Evolutionary conservation across 2,113 vertebrate species (phyloP).

Genomic region (Ia io): DNA sequence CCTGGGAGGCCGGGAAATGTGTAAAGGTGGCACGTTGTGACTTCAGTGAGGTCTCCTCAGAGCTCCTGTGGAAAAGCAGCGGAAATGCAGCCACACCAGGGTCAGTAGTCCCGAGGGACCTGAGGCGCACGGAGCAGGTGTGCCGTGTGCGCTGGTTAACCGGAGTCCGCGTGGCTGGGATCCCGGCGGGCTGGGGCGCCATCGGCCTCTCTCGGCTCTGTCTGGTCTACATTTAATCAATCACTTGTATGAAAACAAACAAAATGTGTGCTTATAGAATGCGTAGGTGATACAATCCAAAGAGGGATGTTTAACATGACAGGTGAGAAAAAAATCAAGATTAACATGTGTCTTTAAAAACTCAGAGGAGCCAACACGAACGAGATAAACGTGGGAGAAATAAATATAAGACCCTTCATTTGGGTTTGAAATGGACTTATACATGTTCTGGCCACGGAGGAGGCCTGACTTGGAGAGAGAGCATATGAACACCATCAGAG

Average conservation of each 20-base stretch:
- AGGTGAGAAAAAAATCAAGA: neutral
- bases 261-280: neutral
- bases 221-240: neutral
- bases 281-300: neutral
- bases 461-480: neutral
- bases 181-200: neutral
- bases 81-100: neutral
- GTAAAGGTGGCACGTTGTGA: neutral
- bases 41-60: neutral
- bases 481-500: neutral
- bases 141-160: neutral
- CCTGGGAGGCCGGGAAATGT: neutral
- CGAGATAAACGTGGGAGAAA: neutral
- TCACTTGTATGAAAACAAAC: neutral
- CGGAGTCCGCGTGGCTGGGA: fast-evolving
- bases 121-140: fast-evolving
- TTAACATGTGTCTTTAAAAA: neutral
- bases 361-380: neutral
- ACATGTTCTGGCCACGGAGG: neutral
- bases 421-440: neutral
- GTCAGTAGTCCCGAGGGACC: neutral
- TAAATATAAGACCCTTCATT: neutral
- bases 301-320: neutral
- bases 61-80: neutral
- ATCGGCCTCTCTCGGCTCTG: neutral